Conservation (phyloP, 2,113 vertebrate species). For the Chaenogobius annularis region DNA sequence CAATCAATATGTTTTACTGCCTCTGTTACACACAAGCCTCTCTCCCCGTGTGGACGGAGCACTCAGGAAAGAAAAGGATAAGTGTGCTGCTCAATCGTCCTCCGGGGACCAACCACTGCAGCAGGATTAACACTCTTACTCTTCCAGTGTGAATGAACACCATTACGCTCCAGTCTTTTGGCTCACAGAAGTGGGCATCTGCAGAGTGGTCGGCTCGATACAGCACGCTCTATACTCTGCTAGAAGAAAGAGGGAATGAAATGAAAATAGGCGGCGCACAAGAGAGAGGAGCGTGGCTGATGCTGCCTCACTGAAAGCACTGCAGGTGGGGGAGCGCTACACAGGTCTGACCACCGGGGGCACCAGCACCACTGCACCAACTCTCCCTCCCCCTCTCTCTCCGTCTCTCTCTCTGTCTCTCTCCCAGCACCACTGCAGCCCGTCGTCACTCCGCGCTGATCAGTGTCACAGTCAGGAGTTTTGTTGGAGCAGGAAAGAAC, state of each 20-base stretch:
- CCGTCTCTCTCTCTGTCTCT: background rate
- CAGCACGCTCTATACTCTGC: constrained; percentile 18
- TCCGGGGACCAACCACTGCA: constrained; percentile 16
- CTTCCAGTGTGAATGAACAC: constrained; percentile 1
- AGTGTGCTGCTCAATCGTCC: constrained; percentile 28
- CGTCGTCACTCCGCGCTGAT: background rate
- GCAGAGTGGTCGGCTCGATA: constrained; percentile 25
- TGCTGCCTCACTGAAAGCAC: constrained; percentile 11
- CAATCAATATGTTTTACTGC: constrained; percentile 16
- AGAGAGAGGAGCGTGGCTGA: constrained; percentile 12
- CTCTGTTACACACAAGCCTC: constrained; percentile 3
- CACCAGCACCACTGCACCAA: constrained; percentile 47
- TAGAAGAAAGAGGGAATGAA: constrained; percentile 13
- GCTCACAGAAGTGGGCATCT: background rate
- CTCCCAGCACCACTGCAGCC: constrained; percentile 26
- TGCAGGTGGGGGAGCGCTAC: constrained; percentile 22
- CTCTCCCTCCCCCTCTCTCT: background rate
- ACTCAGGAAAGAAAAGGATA: constrained; percentile 29
- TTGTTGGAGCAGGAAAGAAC: background rate
- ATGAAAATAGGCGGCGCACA: background rate
- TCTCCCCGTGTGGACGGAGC: constrained; percentile 1
- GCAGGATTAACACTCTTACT: background rate
- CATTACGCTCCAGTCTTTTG: no score
- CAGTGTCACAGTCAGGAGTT: background rate
- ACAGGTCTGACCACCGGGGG: constrained; percentile 23